Conservation (phyloP, 1,140 invertebrate species). For the Protaetia brevitarsis region DNA sequence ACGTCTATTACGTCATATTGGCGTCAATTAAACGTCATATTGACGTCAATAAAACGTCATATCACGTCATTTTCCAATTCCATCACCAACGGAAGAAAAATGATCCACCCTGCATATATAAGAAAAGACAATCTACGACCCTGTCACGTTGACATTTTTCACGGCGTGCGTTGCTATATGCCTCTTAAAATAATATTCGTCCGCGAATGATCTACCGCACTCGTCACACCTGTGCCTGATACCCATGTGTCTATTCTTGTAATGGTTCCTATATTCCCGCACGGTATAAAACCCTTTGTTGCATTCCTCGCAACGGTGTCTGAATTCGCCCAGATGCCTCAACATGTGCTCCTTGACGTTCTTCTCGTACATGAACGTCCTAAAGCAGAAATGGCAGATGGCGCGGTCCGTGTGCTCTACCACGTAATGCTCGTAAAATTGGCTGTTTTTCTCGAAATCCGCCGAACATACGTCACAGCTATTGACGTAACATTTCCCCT, state of each 20-base stretch:
- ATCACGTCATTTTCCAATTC: no score
- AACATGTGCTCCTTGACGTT: conserved; percentile 43
- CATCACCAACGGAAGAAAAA: no score
- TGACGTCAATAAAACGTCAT: no score
- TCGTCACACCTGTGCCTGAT: conserved; percentile 52
- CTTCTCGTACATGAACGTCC: conserved; percentile 49
- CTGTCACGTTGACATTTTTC: neutral
- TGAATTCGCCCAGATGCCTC: conserved; percentile 46
- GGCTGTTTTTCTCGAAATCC: conserved; percentile 51
- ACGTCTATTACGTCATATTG: no score
- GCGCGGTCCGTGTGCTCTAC: conserved; percentile 42
- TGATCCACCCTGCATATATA: no score
- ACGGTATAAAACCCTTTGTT: conserved; percentile 48
- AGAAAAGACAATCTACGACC: no score
- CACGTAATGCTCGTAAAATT: conserved; percentile 52
- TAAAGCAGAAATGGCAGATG: conserved; percentile 47
- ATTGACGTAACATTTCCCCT: conserved; percentile 47
- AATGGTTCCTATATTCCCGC: conserved; percentile 48
- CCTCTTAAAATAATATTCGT: conserved; percentile 57
- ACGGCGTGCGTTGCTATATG: conserved; percentile 57
- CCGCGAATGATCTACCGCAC: conserved; percentile 61
- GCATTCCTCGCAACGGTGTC: conserved; percentile 46
- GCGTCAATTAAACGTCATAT: no score
- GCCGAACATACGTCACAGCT: conserved; percentile 53
- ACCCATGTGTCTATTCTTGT: conserved; percentile 48